Conservation (phyloP, 2,113 vertebrate species). For the Lampris incognitus region DNA sequence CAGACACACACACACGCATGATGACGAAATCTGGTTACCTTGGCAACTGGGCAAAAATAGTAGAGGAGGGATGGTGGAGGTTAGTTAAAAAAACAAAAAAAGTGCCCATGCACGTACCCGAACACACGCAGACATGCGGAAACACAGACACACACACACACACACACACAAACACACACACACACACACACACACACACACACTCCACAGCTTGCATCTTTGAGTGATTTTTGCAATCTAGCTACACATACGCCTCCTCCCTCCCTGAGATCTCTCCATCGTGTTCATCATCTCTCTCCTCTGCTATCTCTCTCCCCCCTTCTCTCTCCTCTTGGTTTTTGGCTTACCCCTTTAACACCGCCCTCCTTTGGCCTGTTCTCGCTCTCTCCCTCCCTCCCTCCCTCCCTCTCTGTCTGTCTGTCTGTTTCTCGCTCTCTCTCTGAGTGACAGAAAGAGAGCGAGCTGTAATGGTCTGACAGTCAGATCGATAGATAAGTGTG, state of each 20-base stretch:
- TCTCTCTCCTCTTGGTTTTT: not conserved
- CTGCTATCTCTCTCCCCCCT: not conserved
- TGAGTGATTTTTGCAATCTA: constrained; percentile 22
- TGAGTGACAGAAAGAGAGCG: constrained; percentile 13
- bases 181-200: constrained; percentile 16
- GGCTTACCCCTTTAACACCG: no score
- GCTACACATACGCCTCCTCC: constrained; percentile 4
- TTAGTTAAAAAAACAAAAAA: not conserved
- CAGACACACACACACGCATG: constrained; percentile 4
- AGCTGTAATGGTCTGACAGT: constrained; percentile 53
- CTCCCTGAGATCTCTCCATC: constrained; percentile 29
- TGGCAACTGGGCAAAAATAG: constrained; percentile 72
- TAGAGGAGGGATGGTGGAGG: constrained; percentile 23
- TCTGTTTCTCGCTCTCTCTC: not conserved
- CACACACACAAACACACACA: not conserved
- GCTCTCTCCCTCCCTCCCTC: not conserved
- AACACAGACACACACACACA: not conserved
- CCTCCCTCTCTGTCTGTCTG: constrained; percentile 8
- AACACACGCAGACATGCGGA: not conserved
- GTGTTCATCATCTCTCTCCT: constrained; percentile 1
- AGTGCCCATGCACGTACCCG: not conserved
- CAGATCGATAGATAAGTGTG: constrained; percentile 58
- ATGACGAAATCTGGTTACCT: constrained; percentile 47
- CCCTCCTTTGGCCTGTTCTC: no score
- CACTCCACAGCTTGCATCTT: constrained; percentile 7